Evolutionary conservation across 2,113 vertebrate species (phyloP), one percentile per base, ranked within the genome.

Genomic region (Heterochromis multidens): DNA sequence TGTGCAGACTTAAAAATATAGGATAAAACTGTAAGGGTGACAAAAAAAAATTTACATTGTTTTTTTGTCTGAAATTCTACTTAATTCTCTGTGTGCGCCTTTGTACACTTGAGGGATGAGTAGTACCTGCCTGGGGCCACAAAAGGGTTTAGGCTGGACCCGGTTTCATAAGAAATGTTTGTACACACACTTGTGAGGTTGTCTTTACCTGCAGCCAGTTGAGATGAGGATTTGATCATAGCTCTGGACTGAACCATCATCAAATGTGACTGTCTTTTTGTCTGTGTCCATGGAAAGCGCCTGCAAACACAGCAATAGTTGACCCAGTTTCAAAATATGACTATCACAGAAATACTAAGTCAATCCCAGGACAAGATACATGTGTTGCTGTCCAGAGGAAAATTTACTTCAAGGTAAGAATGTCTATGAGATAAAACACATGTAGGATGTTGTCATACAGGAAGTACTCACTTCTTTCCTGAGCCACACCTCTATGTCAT

Each of bases 201-300:
- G 23, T 76, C 25, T 93, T 87, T 90, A 97, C 97, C 95, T 95
- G 94, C 96, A 96, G 80, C 97, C 97, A 1, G 97, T 97, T 19
- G 97, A 96, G 58, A 98, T 91, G 43, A 98, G 95, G 54, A 98
- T 92, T 79, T 95, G 95, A 13, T 96, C 84, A 13, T 97, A 98
- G 11, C 77, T 87, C 87, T 97, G 97, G 7, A 88, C 93, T 23
- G 92, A 95, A 0, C 96, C 95, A 1, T 97, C 96, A 80, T 81
- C 77, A 84, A 98, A 97, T 1, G 2, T 70, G 23, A 96, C 94
- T 4, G 35, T 95, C 89, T 96, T 96, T 88, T 91, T 94, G 63
- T 95, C 91, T 59, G 95, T 95, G 91, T 97, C 96, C 89, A 97
- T 61, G 0, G 92, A 95, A 72, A 93, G 78, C 1, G 94, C 97